phyloP scores from a whole-genome alignment of 2,113 vertebrate genomes.

The Tupaia tana region DNA sequence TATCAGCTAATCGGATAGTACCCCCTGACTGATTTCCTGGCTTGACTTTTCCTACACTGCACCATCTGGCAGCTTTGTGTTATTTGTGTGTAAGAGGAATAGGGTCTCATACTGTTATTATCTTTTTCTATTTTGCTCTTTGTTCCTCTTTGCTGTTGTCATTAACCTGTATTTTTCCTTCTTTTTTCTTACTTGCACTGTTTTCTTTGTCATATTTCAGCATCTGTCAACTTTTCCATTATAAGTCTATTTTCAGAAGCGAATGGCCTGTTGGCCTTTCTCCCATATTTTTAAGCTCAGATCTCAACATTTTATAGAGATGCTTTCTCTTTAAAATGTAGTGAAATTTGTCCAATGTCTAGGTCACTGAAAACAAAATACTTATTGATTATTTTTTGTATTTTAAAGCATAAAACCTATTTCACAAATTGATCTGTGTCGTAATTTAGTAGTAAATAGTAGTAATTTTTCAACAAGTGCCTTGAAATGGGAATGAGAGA shows the following conservation, averaged over 20 bases:
- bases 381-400: slow-evolving; percentile 36
- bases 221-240: slow-evolving; percentile 34
- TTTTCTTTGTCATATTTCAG: slow-evolving; percentile 42
- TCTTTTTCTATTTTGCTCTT: not conserved
- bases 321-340: not conserved
- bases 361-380: slow-evolving; percentile 46
- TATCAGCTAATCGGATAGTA: not conserved
- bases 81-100: not conserved
- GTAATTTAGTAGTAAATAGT: slow-evolving; percentile 31
- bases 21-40: not conserved
- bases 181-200: not conserved
- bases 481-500: not conserved
- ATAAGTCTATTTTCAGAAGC: slow-evolving; percentile 49
- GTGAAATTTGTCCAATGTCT: slow-evolving; percentile 27
- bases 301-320: slow-evolving; percentile 23
- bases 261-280: slow-evolving; percentile 20
- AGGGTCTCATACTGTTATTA: not conserved
- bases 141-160: not conserved
- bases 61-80: not conserved
- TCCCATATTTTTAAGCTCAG: slow-evolving; percentile 31
- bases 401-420: slow-evolving; percentile 4
- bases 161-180: not conserved
- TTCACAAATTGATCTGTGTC: slow-evolving; percentile 23
- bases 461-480: slow-evolving; percentile 3
- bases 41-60: not conserved